Percentiles rank a stretch among this genome's conserved stretches.
Evolutionary conservation across 1,140 invertebrate species (phyloP).

Genomic region (Rhynchophorus ferrugineus): DNA sequence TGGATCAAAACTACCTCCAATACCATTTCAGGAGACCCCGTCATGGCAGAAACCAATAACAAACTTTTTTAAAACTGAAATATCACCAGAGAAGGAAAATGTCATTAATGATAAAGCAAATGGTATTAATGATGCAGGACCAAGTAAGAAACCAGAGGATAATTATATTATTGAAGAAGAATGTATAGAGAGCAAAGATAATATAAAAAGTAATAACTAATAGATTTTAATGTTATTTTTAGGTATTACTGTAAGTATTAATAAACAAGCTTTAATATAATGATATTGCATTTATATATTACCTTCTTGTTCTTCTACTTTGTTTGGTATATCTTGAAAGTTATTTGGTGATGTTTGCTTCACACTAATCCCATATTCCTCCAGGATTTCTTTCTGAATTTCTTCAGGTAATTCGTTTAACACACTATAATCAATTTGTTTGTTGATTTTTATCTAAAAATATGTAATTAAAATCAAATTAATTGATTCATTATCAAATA

Average conservation of each 20-base stretch:
- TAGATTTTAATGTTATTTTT: too few species aligned
- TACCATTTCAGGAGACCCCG: slow-evolving; percentile 13
- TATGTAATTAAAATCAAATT: too few species aligned
- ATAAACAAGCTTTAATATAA: too few species aligned
- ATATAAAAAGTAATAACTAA: not conserved
- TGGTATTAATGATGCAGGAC: not conserved
- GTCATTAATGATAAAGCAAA: not conserved
- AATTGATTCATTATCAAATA: not conserved
- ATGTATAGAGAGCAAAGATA: not conserved
- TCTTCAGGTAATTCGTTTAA: slow-evolving; percentile 54
- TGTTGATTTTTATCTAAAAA: not conserved
- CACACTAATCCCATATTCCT: slow-evolving; percentile 43
- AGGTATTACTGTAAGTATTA: too few species aligned
- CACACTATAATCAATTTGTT: slow-evolving; percentile 48
- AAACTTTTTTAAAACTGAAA: slow-evolving; percentile 14
- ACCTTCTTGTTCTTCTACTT: too few species aligned
- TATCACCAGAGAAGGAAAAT: not conserved
- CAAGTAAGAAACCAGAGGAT: not conserved
- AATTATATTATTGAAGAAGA: not conserved
- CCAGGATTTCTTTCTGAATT: slow-evolving; percentile 54
- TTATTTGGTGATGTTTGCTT: too few species aligned
- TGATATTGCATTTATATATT: too few species aligned
- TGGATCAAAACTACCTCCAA: slow-evolving; percentile 14
- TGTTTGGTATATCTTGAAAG: too few species aligned
- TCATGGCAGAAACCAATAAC: slow-evolving; percentile 23